Percentiles rank a stretch among this genome's conserved stretches.
phyloP scores from a whole-genome alignment of 2,797 vertebrate species.

The Phalloptychus januarius region DNA sequence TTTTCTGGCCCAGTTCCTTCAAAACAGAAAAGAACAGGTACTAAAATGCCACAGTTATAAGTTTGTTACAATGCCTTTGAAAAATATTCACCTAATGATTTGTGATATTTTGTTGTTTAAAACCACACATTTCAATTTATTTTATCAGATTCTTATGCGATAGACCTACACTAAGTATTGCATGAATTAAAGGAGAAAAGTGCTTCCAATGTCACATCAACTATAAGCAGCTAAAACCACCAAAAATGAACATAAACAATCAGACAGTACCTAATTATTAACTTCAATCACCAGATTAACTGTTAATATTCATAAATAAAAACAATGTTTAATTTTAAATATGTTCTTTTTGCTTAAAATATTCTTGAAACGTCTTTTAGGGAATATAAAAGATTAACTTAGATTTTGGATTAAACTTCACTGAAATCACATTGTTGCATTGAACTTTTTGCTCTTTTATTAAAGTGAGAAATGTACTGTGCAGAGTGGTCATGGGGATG shows the following conservation, averaged over 20 bases:
- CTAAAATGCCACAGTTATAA: not conserved
- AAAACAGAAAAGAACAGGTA: conserved; percentile 93
- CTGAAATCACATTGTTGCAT: not conserved
- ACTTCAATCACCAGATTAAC: not conserved
- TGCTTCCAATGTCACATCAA: not conserved
- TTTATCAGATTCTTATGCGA: not conserved
- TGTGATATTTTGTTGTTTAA: not conserved
- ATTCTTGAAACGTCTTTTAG: not conserved
- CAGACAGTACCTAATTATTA: not conserved
- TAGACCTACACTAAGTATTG: not conserved
- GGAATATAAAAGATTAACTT: not conserved
- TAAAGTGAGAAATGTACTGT: not conserved
- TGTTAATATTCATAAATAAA: not conserved
- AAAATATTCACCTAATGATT: not conserved
- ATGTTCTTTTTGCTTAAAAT: not conserved
- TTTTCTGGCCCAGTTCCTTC: conserved; percentile 87
- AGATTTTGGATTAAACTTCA: not conserved
- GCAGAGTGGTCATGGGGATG: not conserved
- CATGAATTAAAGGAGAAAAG: not conserved
- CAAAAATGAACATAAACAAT: not conserved
- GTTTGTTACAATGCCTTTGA: not conserved
- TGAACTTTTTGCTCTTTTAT: not conserved
- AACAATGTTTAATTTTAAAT: not conserved
- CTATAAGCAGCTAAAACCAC: not conserved
- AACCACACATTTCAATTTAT: not conserved